These are phyloP conservation scores for Spicauda simplicius DNA, from an alignment of 2,888 invertebrate genomes.

Conservation along the genomic window DNA sequence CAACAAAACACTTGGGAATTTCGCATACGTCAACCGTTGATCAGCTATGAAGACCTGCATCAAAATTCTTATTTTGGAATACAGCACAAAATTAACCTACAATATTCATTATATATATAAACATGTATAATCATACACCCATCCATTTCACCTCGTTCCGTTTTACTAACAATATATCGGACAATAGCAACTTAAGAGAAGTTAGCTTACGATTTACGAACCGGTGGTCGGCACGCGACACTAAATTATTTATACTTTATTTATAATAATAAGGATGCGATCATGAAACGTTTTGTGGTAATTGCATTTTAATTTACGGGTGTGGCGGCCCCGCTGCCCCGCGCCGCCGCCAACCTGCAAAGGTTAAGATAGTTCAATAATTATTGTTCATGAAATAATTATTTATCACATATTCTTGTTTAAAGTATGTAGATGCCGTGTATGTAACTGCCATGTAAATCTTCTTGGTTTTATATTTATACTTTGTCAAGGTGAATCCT, in stretches of 20 bases:
- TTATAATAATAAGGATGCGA: slow-evolving; percentile 68
- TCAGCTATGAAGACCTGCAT: slow-evolving; percentile 45
- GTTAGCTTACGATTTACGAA: slow-evolving; percentile 62
- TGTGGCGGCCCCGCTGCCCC: slow-evolving; percentile 61
- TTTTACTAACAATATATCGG: slow-evolving; percentile 63
- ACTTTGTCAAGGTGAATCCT: too few relatives aligned
- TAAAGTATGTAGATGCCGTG: too few relatives aligned
- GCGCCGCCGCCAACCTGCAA: slow-evolving; percentile 66
- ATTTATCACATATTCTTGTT: too few relatives aligned
- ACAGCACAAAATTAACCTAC: slow-evolving; percentile 83
- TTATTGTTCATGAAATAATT: too few relatives aligned
- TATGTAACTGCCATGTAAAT: too few relatives aligned
- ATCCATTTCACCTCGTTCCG: slow-evolving; percentile 67
- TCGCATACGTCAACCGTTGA: slow-evolving; percentile 17
- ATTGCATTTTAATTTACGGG: slow-evolving; percentile 68
- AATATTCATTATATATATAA: slow-evolving; percentile 80
- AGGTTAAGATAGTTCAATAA: too few relatives aligned
- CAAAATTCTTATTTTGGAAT: slow-evolving; percentile 58
- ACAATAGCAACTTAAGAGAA: slow-evolving; percentile 73
- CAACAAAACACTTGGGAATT: slow-evolving; percentile 44
- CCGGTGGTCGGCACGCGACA: slow-evolving; percentile 43
- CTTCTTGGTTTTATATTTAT: too few relatives aligned
- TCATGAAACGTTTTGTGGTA: slow-evolving; percentile 71
- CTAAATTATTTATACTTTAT: slow-evolving; percentile 51
- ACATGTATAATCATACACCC: slow-evolving; percentile 81